Conservation (phyloP, 2,113 vertebrate species). For the Ornithorhynchus anatinus region DNA sequence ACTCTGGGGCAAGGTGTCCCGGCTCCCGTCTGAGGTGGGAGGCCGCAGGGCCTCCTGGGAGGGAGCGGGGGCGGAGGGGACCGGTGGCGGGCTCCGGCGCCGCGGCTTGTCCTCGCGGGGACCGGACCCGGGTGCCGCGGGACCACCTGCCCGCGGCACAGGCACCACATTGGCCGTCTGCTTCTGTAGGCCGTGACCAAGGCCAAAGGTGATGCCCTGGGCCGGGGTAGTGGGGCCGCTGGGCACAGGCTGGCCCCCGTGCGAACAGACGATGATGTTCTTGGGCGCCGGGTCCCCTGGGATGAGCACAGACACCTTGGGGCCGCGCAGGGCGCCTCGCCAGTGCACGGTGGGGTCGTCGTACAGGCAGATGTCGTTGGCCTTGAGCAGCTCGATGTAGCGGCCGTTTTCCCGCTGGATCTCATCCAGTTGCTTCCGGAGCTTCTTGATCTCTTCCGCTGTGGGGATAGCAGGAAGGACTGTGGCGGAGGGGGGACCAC, state of each 20-base stretch:
- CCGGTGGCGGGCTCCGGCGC: conserved; percentile 74
- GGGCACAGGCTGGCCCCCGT: conserved; percentile 79
- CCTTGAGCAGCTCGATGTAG: conserved; percentile 94
- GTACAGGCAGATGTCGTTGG: conserved; percentile 91
- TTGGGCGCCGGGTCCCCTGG: conserved; percentile 87
- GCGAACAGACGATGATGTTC: conserved; percentile 93
- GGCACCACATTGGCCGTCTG: conserved; percentile 84
- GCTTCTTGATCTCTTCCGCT: conserved; percentile 94
- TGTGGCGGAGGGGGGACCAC: too few relatives aligned
- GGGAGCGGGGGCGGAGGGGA: conserved; percentile 70
- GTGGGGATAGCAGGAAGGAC: too few relatives aligned
- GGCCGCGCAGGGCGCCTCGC: conserved; percentile 89
- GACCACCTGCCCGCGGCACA: conserved; percentile 82
- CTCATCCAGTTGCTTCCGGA: conserved; percentile 89
- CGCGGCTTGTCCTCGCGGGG: conserved; percentile 78
- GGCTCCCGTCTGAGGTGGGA: conserved; percentile 36
- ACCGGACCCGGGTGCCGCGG: conserved; percentile 73
- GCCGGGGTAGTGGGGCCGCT: conserved; percentile 76
- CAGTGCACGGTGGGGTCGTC: conserved; percentile 96
- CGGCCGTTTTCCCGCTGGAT: conserved; percentile 90
- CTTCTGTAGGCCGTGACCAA: conserved; percentile 79
- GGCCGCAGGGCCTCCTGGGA: conserved; percentile 69
- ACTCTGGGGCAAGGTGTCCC: neutral
- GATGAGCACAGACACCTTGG: conserved; percentile 89
- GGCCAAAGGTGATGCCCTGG: conserved; percentile 76